Conservation (phyloP, 2,113 vertebrate genomes). For the Nothoprocta pentlandii region DNA sequence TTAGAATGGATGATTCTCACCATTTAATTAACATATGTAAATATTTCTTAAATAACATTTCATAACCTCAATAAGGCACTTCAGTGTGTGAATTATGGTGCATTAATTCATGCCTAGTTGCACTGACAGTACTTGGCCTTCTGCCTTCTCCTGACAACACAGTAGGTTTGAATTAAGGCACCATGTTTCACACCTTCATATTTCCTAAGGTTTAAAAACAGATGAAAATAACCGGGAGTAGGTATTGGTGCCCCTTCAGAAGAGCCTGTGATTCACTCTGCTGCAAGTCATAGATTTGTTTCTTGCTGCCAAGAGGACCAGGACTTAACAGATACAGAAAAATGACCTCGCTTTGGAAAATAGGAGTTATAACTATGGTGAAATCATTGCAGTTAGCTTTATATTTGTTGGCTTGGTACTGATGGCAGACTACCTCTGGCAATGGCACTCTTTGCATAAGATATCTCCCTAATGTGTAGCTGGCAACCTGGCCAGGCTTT, state of each 20-base stretch:
- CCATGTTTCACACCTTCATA: constrained; percentile 60
- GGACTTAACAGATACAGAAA: background rate
- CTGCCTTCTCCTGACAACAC: constrained; percentile 58
- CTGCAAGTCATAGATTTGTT: background rate
- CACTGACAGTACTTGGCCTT: constrained; percentile 48
- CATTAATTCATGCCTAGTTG: constrained; percentile 60
- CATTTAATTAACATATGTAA: constrained; percentile 67
- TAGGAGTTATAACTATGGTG: background rate
- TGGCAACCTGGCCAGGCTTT: background rate
- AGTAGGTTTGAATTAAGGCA: constrained; percentile 56
- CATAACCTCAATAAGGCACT: constrained; percentile 51
- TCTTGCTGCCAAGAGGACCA: background rate
- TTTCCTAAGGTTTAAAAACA: constrained; percentile 32
- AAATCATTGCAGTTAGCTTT: background rate
- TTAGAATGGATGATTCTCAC: constrained; percentile 45
- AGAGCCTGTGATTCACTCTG: background rate
- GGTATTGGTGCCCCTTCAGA: constrained; percentile 2
- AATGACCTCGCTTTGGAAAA: background rate
- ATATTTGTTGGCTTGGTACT: background rate
- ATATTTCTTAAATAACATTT: constrained; percentile 62
- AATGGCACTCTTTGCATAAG: background rate
- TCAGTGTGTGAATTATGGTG: constrained; percentile 40
- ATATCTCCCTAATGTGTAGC: fast-evolving
- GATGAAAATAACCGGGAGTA: constrained; percentile 38
- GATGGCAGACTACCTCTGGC: background rate